A percentile compares a stretch with the other conserved stretches of the same genome.
phyloP scores from a whole-genome alignment of 2,888 invertebrate genomes.

The Aradus depressus region DNA sequence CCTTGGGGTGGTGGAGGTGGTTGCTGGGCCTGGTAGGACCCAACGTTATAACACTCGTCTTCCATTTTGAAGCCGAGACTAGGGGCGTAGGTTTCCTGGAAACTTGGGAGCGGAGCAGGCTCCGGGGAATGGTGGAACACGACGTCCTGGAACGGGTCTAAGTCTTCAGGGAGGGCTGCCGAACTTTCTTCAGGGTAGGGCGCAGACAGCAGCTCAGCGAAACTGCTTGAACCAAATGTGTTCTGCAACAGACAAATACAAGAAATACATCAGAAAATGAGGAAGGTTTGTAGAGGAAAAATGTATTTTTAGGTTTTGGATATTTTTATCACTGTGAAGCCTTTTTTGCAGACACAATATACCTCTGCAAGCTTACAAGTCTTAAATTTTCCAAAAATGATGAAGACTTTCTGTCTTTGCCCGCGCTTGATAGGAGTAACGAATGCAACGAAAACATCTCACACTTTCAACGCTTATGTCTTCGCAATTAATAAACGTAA shows the following conservation, averaged over 20 bases:
- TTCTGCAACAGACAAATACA: slow-evolving; percentile 44
- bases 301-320: no score
- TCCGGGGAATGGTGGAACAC: slow-evolving; percentile 40
- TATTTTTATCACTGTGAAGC: no score
- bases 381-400: no score
- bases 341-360: no score
- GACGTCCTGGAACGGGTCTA: slow-evolving; percentile 54
- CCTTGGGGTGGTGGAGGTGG: slow-evolving; percentile 38
- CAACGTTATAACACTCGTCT: slow-evolving; percentile 64
- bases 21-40: slow-evolving; percentile 21
- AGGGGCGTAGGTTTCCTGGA: slow-evolving; percentile 63
- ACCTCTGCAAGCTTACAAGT: no score
- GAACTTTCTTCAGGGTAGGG: slow-evolving; percentile 62
- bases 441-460: no score
- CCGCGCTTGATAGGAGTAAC: no score
- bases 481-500: no score
- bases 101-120: slow-evolving; percentile 64
- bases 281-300: no score
- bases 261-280: neutral
- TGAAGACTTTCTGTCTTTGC: no score
- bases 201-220: slow-evolving; percentile 63
- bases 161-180: slow-evolving; percentile 57
- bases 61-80: slow-evolving; percentile 71
- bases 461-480: no score
- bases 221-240: slow-evolving; percentile 65